A percentile compares a stretch with the other conserved stretches of the same genome.
These are phyloP conservation scores for Paramisgurnus dabryanus DNA, from an alignment of 2,113 vertebrate genomes.

Conservation along the genomic window DNA sequence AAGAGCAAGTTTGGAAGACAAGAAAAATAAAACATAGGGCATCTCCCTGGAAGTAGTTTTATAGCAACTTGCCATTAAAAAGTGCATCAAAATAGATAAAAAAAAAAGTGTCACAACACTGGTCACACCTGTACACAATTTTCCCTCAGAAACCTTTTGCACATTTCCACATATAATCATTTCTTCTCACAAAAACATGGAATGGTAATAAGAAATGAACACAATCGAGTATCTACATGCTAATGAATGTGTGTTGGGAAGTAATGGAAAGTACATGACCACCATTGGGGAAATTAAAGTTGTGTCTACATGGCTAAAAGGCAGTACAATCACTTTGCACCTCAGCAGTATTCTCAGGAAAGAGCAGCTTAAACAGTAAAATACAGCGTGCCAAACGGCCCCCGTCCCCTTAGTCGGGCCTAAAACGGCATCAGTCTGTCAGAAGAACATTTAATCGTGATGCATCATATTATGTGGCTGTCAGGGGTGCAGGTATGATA, in stretches of 20 bases:
- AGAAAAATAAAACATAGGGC: not conserved
- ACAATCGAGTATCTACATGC: not conserved
- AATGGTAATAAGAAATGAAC: conserved; percentile 20
- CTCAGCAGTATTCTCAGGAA: conserved; percentile 44
- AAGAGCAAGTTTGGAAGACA: conserved; percentile 41
- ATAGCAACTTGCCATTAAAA: conserved; percentile 56
- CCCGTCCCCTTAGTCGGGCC: not conserved
- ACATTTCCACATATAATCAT: conserved; percentile 19
- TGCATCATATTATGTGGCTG: conserved; percentile 37
- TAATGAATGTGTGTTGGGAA: conserved; percentile 10
- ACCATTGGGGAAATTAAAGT: conserved; percentile 34
- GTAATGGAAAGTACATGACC: conserved; percentile 25
- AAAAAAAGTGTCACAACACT: conserved; percentile 48
- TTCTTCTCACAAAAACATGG: conserved; percentile 27
- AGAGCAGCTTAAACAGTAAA: conserved; percentile 55
- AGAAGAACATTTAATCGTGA: conserved; percentile 32
- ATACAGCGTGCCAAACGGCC: not conserved
- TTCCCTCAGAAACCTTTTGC: conserved; percentile 3
- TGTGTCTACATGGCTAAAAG: conserved; percentile 44
- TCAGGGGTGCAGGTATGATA: conserved; percentile 28
- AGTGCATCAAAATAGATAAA: conserved; percentile 63
- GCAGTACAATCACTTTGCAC: conserved; percentile 9
- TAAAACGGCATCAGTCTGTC: conserved; percentile 23
- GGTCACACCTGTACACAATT: conserved; percentile 39
- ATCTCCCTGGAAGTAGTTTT: conserved; percentile 54